Evolutionary conservation across 92 coral and sea anemone genomes (phyloP), one percentile per base, ranked within the genome.

Genomic region (Epizoanthus ramosus): DNA sequence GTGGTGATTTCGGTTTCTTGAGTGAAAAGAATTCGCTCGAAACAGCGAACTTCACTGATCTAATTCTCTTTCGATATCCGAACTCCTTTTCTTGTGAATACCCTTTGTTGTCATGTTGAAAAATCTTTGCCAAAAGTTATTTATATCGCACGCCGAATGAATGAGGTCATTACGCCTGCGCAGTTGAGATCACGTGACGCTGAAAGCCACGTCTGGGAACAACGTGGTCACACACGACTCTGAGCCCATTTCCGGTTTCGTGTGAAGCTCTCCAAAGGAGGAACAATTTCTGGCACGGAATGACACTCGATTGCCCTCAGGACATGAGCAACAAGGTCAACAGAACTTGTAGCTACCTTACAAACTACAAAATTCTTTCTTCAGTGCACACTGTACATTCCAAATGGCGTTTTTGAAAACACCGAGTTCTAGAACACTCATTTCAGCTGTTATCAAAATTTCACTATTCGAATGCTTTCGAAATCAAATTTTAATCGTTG

Each of bases 51-150:
- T 37, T 37, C 82, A 60, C 70, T 22, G 59, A 57, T 60, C 43
- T 10, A 43, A 22, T 6, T 77, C n/a, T 39, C 82, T 77, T 63
- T 76, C 81, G 59, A 76, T 28, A 65, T 23, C 45, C 59, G 81
- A 67, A 61, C 68, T 59, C 80, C 41, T 73, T 79, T 68, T 59
- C 50, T 85, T 83, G 72, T 91, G 93, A 93, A 93, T 87, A 92
- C 88, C 87, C 95, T 93, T 93, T 93, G 98, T 93, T 93, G 88
- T 89, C 81, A 76, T 87, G 84, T 63, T 80, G 85, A 90, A 90
- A 87, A 71, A 76, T 88, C 85, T 88, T 80, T 81, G 79, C 71
- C 73, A 90, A 83, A 91, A 85, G 94, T 77, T 91, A 91, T 93
- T 93, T 93, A 93, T 93, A 89, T 93, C 85, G 86, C 91, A 77